phyloP scores from a whole-genome alignment of 2,888 invertebrate genomes.

The Napeogenes inachia region DNA sequence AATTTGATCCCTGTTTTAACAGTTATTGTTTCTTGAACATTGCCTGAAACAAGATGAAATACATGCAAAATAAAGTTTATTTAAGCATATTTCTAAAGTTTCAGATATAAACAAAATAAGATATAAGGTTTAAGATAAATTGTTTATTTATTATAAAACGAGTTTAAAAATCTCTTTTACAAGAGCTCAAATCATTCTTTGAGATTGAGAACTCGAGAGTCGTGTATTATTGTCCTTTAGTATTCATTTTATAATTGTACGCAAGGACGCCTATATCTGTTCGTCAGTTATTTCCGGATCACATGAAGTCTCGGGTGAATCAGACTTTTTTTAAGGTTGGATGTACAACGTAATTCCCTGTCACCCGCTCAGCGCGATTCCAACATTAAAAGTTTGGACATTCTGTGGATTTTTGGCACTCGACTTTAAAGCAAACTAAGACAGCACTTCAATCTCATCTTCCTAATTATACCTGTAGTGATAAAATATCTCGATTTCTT shows the following conservation, averaged over 20 bases:
- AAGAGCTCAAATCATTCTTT: slow-evolving; percentile 43
- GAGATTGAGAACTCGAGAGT: slow-evolving; percentile 43
- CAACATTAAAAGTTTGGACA: slow-evolving; percentile 58
- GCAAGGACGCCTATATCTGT: slow-evolving; percentile 73
- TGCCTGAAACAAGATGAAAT: neutral
- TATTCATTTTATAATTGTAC: slow-evolving; percentile 53
- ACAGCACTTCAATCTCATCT: slow-evolving; percentile 40
- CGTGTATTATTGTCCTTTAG: slow-evolving; percentile 62
- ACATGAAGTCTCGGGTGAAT: slow-evolving; percentile 68
- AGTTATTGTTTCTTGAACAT: no score
- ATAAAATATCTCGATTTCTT: slow-evolving; percentile 27
- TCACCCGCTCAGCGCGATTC: slow-evolving; percentile 55
- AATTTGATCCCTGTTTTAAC: no score
- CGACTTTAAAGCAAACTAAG: slow-evolving; percentile 37
- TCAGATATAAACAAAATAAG: no score
- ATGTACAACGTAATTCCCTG: slow-evolving; percentile 62
- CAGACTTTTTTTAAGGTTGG: slow-evolving; percentile 59
- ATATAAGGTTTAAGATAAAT: no score
- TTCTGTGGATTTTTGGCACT: slow-evolving; percentile 58
- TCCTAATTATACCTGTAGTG: slow-evolving; percentile 36
- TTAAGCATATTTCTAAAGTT: no score
- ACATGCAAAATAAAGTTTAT: slow-evolving; percentile 6
- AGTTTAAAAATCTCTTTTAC: slow-evolving; percentile 29
- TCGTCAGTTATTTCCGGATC: slow-evolving; percentile 68
- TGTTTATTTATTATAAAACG: neutral